These are phyloP conservation scores for Drosophila mayaguana DNA, from an alignment of 2,888 invertebrate genomes.

Conservation along the genomic window DNA sequence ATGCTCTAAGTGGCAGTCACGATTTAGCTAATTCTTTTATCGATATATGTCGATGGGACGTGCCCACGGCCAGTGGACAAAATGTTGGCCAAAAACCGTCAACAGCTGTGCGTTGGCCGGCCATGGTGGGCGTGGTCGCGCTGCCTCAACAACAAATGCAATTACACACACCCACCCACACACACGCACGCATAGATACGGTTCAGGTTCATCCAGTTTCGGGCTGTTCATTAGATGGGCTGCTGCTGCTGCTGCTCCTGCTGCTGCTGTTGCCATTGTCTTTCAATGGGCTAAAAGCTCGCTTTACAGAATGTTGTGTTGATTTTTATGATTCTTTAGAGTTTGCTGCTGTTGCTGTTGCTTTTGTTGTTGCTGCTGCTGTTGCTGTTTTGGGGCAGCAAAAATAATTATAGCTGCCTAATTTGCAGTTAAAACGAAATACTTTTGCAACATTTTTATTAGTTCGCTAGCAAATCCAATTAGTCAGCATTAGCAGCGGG, in stretches of 20 bases:
- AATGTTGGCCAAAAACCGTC: conserved; percentile 11
- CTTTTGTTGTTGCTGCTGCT: conserved; percentile 5
- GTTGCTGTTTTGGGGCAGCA: conserved; percentile 30
- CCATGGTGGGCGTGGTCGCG: conserved; percentile 26
- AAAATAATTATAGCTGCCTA: conserved; percentile 76
- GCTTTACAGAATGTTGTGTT: conserved; percentile 28
- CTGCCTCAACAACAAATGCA: conserved; percentile 37
- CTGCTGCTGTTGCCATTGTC: neutral
- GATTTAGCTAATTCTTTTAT: conserved; percentile 82
- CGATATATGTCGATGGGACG: conserved; percentile 81
- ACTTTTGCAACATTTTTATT: conserved; percentile 76
- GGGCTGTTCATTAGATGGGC: conserved; percentile 30
- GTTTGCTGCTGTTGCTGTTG: conserved; percentile 22
- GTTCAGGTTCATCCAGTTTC: conserved; percentile 1
- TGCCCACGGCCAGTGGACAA: conserved; percentile 48
- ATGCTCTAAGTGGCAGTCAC: conserved; percentile 81
- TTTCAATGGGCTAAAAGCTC: neutral
- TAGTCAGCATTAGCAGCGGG: conserved; percentile 64
- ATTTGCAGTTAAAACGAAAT: conserved; percentile 78
- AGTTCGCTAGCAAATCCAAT: conserved; percentile 74
- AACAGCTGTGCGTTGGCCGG: conserved; percentile 57
- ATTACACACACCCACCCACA: conserved; percentile 27
- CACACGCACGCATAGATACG: neutral
- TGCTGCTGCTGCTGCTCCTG: neutral
- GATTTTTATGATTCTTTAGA: conserved; percentile 57